These are phyloP conservation scores for Mesorhabditis sp. DNA, from an alignment of 2,888 invertebrate genomes.

Conservation along the genomic window DNA sequence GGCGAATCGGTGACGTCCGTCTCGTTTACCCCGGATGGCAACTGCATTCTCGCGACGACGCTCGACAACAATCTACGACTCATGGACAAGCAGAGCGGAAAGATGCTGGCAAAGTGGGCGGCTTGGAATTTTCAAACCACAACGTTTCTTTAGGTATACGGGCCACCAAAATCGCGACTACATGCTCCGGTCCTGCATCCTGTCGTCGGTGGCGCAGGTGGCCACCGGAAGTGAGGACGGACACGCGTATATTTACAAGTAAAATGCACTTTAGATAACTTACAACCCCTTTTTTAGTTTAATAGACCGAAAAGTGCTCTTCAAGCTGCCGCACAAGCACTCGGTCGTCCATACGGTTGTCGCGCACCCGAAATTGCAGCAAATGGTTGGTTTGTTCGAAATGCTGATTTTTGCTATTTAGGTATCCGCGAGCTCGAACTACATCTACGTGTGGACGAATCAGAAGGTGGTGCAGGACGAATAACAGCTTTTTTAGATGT, in stretches of 20 bases:
- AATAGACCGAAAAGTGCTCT: constrained; percentile 64
- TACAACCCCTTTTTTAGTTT: constrained; percentile 61
- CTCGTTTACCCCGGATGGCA: constrained; percentile 83
- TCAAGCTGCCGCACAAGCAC: constrained; percentile 41
- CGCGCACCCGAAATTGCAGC: constrained; percentile 47
- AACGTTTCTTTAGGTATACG: constrained; percentile 66
- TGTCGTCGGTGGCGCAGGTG: constrained; percentile 78
- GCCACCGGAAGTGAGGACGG: constrained; percentile 87
- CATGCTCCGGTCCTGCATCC: constrained; percentile 80
- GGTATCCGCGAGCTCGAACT: neutral
- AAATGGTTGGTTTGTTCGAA: constrained; percentile 17
- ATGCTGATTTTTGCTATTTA: neutral
- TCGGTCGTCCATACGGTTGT: constrained; percentile 45
- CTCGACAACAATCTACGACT: constrained; percentile 78
- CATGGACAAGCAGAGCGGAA: constrained; percentile 82
- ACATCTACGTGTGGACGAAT: constrained; percentile 2
- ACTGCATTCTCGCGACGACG: constrained; percentile 81
- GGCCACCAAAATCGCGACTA: constrained; percentile 81
- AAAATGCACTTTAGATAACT: constrained; percentile 66
- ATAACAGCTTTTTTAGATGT: neutral
- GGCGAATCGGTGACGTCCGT: constrained; percentile 77
- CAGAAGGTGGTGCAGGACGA: neutral
- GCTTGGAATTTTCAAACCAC: neutral
- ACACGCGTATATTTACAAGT: constrained; percentile 80
- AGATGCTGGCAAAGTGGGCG: constrained; percentile 69